These are phyloP conservation scores for Stictonetta naevosa DNA, from an alignment of 2,113 vertebrate genomes.

Conservation along the genomic window DNA sequence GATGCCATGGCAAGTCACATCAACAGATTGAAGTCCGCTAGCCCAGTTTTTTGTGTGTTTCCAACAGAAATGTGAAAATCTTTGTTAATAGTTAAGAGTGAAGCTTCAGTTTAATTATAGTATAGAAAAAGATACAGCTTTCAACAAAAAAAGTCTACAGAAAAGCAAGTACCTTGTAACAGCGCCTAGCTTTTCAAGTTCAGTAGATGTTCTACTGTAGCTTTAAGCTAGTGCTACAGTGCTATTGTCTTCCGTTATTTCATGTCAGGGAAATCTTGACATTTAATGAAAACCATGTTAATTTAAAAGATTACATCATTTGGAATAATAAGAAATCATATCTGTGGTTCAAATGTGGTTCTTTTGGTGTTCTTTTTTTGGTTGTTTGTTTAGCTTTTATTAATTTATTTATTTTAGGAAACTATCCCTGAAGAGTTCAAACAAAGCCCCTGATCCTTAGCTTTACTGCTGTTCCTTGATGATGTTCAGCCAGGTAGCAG, in stretches of 20 bases:
- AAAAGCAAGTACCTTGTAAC: background rate
- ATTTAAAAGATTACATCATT: conserved; percentile 54
- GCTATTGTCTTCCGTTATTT: background rate
- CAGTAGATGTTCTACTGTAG: conserved; percentile 34
- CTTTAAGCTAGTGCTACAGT: conserved; percentile 24
- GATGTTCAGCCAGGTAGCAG: background rate
- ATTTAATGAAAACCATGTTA: conserved; percentile 56
- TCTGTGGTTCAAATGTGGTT: background rate
- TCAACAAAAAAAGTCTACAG: background rate
- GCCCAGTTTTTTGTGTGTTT: background rate
- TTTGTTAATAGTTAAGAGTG: background rate
- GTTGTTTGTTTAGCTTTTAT: background rate
- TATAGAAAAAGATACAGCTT: background rate
- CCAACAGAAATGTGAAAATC: background rate
- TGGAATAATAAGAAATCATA: conserved; percentile 38
- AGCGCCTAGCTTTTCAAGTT: conserved; percentile 4
- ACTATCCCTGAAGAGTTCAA: conserved; percentile 21
- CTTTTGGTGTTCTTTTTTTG: background rate
- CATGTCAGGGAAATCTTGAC: background rate
- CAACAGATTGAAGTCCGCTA: background rate
- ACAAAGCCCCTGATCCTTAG: background rate
- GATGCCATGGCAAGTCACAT: background rate
- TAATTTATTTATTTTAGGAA: background rate
- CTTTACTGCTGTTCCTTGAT: background rate
- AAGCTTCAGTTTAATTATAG: background rate